phyloP scores from a whole-genome alignment of 2,888 invertebrate genomes.

The Operophtera brumata region DNA sequence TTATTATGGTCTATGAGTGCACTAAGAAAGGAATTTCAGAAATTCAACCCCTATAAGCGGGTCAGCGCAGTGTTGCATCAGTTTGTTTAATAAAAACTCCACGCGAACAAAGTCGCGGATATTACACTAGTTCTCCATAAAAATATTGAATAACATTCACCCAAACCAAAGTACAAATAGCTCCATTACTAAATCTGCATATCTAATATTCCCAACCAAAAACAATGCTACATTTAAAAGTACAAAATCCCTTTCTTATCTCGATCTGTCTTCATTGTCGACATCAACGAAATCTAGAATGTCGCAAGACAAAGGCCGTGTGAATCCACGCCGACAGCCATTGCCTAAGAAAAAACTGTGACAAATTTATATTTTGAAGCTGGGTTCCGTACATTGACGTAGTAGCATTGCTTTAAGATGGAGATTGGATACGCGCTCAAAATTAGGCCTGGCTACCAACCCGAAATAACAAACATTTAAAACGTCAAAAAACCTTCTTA shows the following conservation, averaged over 20 bases:
- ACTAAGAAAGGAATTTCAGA: no score
- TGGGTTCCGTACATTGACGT: slow-evolving; percentile 20
- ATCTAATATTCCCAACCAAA: slow-evolving; percentile 59
- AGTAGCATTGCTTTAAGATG: no score
- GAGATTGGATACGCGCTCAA: no score
- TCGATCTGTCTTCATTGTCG: slow-evolving; percentile 40
- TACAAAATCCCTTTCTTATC: slow-evolving; percentile 73
- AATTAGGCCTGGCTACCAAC: no score
- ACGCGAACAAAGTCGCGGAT: no score
- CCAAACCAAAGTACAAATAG: slow-evolving; percentile 36
- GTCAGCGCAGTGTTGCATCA: no score
- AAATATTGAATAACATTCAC: not conserved
- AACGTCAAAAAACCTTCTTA: no score
- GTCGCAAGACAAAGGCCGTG: slow-evolving; percentile 72
- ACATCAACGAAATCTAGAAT: slow-evolving; percentile 64
- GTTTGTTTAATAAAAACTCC: no score
- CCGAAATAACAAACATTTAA: no score
- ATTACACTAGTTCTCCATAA: no score
- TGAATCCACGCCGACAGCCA: slow-evolving; percentile 48
- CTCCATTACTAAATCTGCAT: slow-evolving; percentile 54
- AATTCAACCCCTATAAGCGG: no score
- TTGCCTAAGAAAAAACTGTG: slow-evolving; percentile 59
- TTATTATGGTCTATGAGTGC: no score
- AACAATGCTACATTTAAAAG: slow-evolving; percentile 71
- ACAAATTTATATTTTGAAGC: slow-evolving; percentile 8